phyloP scores from a whole-genome alignment of 2,113 vertebrate species.

The Eleginops maclovinus region DNA sequence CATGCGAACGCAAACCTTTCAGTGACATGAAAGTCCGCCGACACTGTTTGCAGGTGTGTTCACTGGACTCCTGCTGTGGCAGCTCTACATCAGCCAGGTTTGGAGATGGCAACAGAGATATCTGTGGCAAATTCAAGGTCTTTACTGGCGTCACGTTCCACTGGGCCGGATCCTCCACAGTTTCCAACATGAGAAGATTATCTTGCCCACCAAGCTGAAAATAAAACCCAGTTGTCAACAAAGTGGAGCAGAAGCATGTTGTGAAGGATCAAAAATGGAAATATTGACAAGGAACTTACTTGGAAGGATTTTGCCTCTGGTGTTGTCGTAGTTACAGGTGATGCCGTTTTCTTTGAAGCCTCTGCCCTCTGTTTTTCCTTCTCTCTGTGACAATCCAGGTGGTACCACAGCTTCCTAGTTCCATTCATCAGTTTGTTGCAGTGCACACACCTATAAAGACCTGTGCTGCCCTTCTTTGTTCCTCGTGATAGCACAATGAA shows the following conservation, averaged over 20 bases:
- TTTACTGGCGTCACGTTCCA: neutral
- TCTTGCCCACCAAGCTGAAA: constrained; percentile 36
- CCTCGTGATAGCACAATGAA: constrained; percentile 82
- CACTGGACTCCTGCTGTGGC: constrained; percentile 16
- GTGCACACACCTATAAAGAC: constrained; percentile 87
- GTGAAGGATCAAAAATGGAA: neutral
- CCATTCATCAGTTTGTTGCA: constrained; percentile 86
- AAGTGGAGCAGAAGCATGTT: neutral
- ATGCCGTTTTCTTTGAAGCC: neutral
- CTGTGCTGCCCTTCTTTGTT: constrained; percentile 57
- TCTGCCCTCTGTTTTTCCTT: constrained; percentile 80
- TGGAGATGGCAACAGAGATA: neutral
- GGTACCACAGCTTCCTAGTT: constrained; percentile 83
- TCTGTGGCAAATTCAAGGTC: neutral
- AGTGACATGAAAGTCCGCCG: constrained; percentile 89
- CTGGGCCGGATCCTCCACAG: constrained; percentile 7
- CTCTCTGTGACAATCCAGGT: constrained; percentile 89
- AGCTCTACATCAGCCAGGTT: neutral
- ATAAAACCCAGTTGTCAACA: neutral
- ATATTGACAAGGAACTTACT: constrained; percentile 66
- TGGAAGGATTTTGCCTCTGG: constrained; percentile 75
- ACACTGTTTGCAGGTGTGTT: constrained; percentile 88
- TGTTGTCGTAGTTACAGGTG: neutral
- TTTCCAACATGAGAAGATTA: constrained; percentile 1
- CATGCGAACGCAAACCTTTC: constrained; percentile 91